A percentile compares a stretch with the other conserved stretches of the same genome.
phyloP scores from a whole-genome alignment of 2,888 invertebrate species.

The Phragmatobia fuliginosa region DNA sequence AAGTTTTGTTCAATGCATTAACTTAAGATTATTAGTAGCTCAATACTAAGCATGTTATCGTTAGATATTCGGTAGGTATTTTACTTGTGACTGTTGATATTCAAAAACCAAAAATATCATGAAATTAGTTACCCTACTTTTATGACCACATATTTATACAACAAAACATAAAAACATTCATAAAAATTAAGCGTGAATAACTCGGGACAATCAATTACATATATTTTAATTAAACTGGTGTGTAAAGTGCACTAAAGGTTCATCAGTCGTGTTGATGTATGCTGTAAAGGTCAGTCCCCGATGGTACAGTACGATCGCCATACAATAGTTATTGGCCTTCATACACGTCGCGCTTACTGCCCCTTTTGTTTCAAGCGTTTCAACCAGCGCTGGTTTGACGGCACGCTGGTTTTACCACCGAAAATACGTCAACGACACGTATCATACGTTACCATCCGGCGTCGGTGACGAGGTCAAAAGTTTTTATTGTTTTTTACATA shows the following conservation, averaged over 20 bases:
- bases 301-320: slow-evolving; percentile 56
- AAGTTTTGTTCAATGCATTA: too few species aligned
- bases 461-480: slow-evolving; percentile 74
- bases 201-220: slow-evolving; percentile 8
- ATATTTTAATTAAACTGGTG: slow-evolving; percentile 20
- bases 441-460: slow-evolving; percentile 65
- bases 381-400: slow-evolving; percentile 55
- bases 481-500: slow-evolving; percentile 83
- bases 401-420: slow-evolving; percentile 46
- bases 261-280: slow-evolving; percentile 48
- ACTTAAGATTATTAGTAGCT: background rate
- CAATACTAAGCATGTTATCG: too few species aligned
- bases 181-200: slow-evolving; percentile 12
- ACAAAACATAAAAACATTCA: slow-evolving; percentile 10
- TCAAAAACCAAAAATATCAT: background rate
- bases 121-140: background rate
- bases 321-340: slow-evolving; percentile 81
- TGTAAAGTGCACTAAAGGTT: slow-evolving; percentile 45
- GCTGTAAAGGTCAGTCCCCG: slow-evolving; percentile 77
- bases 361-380: slow-evolving; percentile 83
- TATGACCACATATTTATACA: background rate
- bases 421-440: slow-evolving; percentile 77
- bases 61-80: background rate
- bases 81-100: background rate
- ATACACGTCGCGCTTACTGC: slow-evolving; percentile 76